Evolutionary conservation across 2,113 vertebrate species (phyloP), one percentile per base, ranked within the genome.

Genomic region (Acrocephalus arundinaceus): DNA sequence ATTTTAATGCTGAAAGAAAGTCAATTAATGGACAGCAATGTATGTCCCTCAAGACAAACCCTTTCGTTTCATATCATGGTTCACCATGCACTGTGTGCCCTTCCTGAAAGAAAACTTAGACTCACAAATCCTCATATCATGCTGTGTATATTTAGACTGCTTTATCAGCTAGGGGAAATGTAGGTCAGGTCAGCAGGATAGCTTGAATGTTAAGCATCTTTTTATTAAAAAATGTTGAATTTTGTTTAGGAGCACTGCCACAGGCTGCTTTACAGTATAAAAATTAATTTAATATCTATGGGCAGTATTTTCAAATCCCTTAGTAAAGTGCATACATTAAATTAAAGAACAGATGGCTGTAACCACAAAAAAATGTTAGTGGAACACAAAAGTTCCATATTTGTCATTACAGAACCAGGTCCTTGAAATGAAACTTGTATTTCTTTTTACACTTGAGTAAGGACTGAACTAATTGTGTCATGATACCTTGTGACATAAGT

Each of bases 191-290:
- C 96, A 96, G 93, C 92, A 94, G 86, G 93, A 92, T 54, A 94
- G 94, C 92, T 87, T 94, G 90, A 93, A 95, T 78, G 80, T 84
- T 97, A 97, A 97, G 83, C 61, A 93, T 90, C 88, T 96, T 95
- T 96, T 95, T 97, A 96, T 95, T 95, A 94, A 95, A 95, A 95
- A 96, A 93, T 76, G 95, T 89, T 90, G 76, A 89, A 78, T 97
- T 94, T 88, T 94, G 76, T 84, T 96, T 87, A 96, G 94, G 49
- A 96, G 90, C 70, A 87, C 45, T 89, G 93, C 94, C 93, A 94
- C 86, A 49, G 96, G 90, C 88, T 93, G 73, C 88, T 87, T 93
- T 89, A 94, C 49, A 74, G 58, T 77, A 92, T 54, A 93, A 96
- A 93, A 96, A 89, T 82, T 90, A 92, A 95, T 95, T 90, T 90